These are phyloP conservation scores for Ataeniobius toweri DNA, from an alignment of 2,797 vertebrate genomes.

Conservation along the genomic window DNA sequence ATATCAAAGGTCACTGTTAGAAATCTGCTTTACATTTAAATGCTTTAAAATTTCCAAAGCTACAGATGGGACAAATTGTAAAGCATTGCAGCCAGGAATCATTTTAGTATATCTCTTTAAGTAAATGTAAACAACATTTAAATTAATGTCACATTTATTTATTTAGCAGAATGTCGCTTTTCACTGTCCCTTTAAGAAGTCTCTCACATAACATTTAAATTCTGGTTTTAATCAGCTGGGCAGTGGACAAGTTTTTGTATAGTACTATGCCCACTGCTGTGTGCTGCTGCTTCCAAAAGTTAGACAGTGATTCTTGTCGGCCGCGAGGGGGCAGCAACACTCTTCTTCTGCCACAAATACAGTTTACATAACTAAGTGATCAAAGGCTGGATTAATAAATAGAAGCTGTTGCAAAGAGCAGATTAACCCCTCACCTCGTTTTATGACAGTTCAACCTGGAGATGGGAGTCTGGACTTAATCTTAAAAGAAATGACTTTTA, in stretches of 20 bases:
- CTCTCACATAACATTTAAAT: not conserved
- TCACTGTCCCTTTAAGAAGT: not conserved
- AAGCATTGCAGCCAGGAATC: too few relatives aligned
- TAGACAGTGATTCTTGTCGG: not conserved
- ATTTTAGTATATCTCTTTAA: too few relatives aligned
- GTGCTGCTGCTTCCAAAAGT: not conserved
- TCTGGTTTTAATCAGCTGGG: not conserved
- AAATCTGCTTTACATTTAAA: too few relatives aligned
- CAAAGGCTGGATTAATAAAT: constrained; percentile 21
- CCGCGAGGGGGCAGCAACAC: constrained; percentile 56
- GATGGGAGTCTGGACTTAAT: constrained; percentile 9
- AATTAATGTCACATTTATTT: not conserved
- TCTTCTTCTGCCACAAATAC: constrained; percentile 3
- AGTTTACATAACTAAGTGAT: constrained; percentile 51
- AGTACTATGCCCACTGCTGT: too few relatives aligned
- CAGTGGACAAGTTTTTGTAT: not conserved
- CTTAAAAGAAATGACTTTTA: not conserved
- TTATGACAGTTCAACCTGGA: constrained; percentile 9
- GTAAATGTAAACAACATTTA: not conserved
- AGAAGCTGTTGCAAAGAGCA: constrained; percentile 45
- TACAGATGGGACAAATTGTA: too few relatives aligned
- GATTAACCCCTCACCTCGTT: constrained; percentile 41
- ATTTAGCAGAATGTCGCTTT: not conserved
- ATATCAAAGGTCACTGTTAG: too few relatives aligned
- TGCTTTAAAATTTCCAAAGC: too few relatives aligned